Base-by-base conservation (phyloP, 1,140 invertebrate genomes). In the Meteorus sp. region DNA sequence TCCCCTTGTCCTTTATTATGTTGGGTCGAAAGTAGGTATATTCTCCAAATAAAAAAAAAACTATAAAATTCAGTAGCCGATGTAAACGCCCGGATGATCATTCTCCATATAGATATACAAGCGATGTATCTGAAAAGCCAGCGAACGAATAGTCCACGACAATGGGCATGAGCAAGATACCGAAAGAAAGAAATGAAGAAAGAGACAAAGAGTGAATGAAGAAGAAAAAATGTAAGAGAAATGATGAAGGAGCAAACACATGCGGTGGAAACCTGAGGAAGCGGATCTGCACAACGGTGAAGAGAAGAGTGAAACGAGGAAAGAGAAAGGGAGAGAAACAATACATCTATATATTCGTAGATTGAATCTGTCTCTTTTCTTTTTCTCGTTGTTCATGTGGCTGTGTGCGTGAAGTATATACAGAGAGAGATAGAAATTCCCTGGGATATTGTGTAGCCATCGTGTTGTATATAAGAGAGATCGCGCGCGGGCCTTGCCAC, bases 81-180 rank as follows among this genome's bases (percentile, higher is more conserved):
- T 55, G 53, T 55, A 55, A 55, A 55, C 53, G 53, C 8, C 43
- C 43, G 53, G 53, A 41, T 55, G 44, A 55, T 55, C 53, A 41
- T 55, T 55, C 27, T 27, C 39, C 45, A 55, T 39, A 29, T 6
- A 43, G 23, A 41, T 22, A 17, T 9, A 41, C 37, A 39, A 17
- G 15, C 20, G 50, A 13, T 25, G 50, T 11, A 22, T 13, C 29
- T 19, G 33, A 17, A 31, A 13, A 17, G 50, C 15, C 15, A 25
- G 27, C 23, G 27, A 23, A 27, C 20, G 9, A 48, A 13, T 20
- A 48, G 25, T n/a, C 45, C 3, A n/a, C 23, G 47, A 19, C 17
- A 22, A 19, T 22, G 25, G 17, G n/a, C 19, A 44, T 3, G 43
- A 44, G 4, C 19, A n/a, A n/a, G n/a, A n/a, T n/a, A n/a, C n/a